phyloP scores from a whole-genome alignment of 2,113 vertebrate genomes.

The Rhinoptilus africanus region DNA sequence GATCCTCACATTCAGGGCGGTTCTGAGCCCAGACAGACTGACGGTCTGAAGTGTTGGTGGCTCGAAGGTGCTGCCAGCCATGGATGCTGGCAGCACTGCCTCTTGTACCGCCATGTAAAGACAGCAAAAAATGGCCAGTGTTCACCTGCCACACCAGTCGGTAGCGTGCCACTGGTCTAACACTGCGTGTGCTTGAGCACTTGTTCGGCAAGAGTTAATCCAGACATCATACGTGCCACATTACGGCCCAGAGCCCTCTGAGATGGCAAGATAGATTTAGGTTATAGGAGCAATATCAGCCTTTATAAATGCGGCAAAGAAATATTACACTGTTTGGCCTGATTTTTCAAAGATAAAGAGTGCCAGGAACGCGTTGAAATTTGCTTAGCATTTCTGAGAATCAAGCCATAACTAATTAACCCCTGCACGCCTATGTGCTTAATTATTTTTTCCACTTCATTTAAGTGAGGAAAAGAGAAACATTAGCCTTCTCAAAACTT shows the following conservation, averaged over 20 bases:
- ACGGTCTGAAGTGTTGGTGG: background rate
- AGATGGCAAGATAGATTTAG: background rate
- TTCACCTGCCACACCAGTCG: accelerated
- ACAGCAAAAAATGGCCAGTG: accelerated
- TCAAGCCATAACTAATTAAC: background rate
- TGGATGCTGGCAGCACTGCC: background rate
- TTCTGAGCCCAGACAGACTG: background rate
- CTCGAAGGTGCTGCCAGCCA: background rate
- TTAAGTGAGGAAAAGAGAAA: background rate
- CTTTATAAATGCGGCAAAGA: background rate
- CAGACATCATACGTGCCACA: background rate
- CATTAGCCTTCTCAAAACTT: background rate
- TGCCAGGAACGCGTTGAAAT: background rate
- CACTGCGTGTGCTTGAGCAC: background rate
- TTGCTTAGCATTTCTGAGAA: background rate
- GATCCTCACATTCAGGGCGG: background rate
- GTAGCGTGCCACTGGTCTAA: accelerated
- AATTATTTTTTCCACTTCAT: background rate
- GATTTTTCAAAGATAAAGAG: background rate
- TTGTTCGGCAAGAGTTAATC: background rate
- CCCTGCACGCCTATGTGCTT: background rate
- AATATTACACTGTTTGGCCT: background rate
- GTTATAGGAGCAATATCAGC: background rate
- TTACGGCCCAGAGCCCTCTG: background rate
- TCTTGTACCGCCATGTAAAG: accelerated